Evolutionary conservation across 2,113 vertebrate species (phyloP).

Genomic region (Spea multiplicata): DNA sequence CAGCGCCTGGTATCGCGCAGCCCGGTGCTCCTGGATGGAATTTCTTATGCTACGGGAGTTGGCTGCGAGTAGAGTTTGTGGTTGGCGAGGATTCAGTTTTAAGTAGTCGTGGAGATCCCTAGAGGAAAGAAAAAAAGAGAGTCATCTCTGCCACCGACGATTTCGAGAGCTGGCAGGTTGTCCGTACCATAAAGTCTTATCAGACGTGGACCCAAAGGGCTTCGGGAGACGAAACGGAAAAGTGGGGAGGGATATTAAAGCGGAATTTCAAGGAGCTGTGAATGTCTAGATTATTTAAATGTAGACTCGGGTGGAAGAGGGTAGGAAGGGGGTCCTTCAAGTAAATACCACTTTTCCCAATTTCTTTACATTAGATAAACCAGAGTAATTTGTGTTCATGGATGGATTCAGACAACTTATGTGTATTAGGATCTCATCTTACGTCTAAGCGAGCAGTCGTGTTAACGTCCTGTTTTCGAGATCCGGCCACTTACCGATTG

Average conservation of each 20-base stretch:
- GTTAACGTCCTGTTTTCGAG: no score
- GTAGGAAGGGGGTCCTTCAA: no score
- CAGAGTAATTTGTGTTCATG: no score
- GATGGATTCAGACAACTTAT: no score
- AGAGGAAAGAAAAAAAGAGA: not conserved
- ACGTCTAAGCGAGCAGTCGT: no score
- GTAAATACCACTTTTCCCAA: no score
- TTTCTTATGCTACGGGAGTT: not conserved
- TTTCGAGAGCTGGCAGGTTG: not conserved
- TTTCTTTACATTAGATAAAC: no score
- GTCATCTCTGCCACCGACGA: constrained; percentile 8
- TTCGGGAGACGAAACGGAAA: not conserved
- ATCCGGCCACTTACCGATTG: no score
- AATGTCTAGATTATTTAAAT: no score
- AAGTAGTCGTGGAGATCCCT: constrained; percentile 24
- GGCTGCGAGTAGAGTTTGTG: constrained; percentile 2
- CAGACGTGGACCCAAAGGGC: not conserved
- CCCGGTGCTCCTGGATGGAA: not conserved
- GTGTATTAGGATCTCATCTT: no score
- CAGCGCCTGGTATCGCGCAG: not conserved
- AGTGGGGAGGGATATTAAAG: not conserved
- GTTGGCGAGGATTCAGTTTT: constrained; percentile 7
- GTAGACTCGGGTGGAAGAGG: no score
- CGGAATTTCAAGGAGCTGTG: no score
- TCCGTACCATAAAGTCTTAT: not conserved